phyloP scores from a whole-genome alignment of 2,113 vertebrate species.

The Trinectes maculatus region DNA sequence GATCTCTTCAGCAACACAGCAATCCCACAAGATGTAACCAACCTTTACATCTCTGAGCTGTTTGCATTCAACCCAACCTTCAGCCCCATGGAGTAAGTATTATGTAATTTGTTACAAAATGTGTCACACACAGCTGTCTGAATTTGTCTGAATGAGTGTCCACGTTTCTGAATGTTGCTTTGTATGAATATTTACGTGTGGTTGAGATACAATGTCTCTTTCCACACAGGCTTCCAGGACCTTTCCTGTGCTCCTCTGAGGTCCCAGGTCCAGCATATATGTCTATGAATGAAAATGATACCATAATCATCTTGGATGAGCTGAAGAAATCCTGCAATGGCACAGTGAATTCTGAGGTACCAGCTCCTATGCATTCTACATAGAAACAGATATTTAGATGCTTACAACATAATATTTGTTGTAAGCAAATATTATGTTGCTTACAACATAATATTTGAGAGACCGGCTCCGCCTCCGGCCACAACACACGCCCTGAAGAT shows the following conservation, averaged over 20 bases:
- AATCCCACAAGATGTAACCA: slow-evolving; percentile 43
- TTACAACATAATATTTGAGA: no score
- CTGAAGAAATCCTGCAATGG: slow-evolving; percentile 36
- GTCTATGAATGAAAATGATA: slow-evolving; percentile 21
- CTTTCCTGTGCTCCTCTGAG: slow-evolving; percentile 43
- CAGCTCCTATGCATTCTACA: neutral
- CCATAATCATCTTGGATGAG: slow-evolving; percentile 16
- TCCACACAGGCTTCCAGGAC: slow-evolving; percentile 45
- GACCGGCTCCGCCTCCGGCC: no score
- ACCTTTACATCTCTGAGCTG: slow-evolving; percentile 58
- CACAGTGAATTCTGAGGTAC: slow-evolving; percentile 46
- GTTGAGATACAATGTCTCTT: neutral
- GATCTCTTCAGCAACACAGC: slow-evolving; percentile 65
- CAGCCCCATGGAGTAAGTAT: slow-evolving; percentile 55
- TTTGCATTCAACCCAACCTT: slow-evolving; percentile 54
- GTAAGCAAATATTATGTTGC: no score
- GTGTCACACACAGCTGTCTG: neutral
- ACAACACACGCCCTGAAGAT: no score
- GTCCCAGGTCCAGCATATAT: slow-evolving; percentile 37
- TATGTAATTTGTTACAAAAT: neutral
- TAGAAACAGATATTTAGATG: neutral
- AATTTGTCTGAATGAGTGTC: neutral
- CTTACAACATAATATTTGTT: neutral
- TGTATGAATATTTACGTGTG: neutral
- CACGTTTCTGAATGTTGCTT: neutral